These are phyloP conservation scores for Aspidoscelis tigris DNA, from an alignment of 2,113 vertebrate genomes.

Conservation along the genomic window DNA sequence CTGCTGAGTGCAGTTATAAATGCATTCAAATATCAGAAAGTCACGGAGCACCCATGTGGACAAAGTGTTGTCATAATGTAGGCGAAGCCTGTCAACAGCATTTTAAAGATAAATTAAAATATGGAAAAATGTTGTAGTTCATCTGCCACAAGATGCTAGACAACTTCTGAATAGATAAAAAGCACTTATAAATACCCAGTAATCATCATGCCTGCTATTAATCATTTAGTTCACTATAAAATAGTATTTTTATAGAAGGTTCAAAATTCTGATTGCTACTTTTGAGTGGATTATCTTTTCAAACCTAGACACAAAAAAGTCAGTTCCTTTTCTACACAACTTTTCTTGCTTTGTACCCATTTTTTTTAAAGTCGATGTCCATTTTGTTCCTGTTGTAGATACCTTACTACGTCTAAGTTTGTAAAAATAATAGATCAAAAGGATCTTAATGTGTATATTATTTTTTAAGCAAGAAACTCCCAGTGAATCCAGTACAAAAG, in stretches of 20 bases:
- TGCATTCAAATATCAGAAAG: not conserved
- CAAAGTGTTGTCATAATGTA: not conserved
- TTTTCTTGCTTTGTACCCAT: not conserved
- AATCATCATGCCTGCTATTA: not conserved
- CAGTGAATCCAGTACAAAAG: not conserved
- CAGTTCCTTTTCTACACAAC: not conserved
- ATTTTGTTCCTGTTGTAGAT: not conserved
- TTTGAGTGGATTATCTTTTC: not conserved
- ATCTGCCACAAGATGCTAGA: not conserved
- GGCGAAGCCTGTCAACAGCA: not conserved
- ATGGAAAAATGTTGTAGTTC: not conserved
- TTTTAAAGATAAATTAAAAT: not conserved
- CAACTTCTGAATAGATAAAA: not conserved
- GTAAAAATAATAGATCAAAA: not conserved
- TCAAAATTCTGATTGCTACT: not conserved
- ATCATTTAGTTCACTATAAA: not conserved
- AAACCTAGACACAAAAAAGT: not conserved
- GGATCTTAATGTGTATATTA: not conserved
- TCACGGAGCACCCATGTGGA: not conserved
- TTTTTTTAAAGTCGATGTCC: not conserved
- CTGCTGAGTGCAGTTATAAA: not conserved
- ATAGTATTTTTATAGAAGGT: not conserved
- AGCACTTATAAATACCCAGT: not conserved
- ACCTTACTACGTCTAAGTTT: not conserved
- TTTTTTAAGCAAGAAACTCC: not conserved